These are phyloP conservation scores for Chorisops tibialis DNA, from an alignment of 2,888 invertebrate species.

Conservation along the genomic window DNA sequence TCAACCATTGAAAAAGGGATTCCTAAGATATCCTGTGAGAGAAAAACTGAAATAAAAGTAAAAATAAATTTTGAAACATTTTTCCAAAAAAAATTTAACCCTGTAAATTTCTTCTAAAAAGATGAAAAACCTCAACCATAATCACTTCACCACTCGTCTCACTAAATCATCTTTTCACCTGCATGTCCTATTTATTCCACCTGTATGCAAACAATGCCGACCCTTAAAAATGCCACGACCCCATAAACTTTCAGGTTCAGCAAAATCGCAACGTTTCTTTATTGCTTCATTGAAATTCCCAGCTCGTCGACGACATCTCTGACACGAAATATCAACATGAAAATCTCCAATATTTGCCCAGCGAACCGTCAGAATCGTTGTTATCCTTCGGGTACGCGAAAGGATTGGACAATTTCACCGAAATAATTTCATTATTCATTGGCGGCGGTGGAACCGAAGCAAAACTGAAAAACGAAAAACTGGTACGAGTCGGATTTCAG, in stretches of 20 bases:
- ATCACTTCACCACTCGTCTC: constrained; percentile 8
- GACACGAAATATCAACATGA: constrained; percentile 28
- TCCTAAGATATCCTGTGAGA: too few relatives aligned
- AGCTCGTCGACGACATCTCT: constrained; percentile 21
- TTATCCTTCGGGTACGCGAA: constrained; percentile 15
- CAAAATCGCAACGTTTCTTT: neutral
- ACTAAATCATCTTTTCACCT: constrained; percentile 11
- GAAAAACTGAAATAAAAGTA: too few relatives aligned
- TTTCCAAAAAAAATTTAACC: too few relatives aligned
- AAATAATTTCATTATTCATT: constrained; percentile 28
- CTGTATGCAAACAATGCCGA: constrained; percentile 5
- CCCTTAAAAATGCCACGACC: neutral
- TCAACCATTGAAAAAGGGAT: too few relatives aligned
- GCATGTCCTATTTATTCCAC: neutral
- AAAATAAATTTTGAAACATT: too few relatives aligned
- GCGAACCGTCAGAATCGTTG: constrained; percentile 10
- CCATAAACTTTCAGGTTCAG: constrained; percentile 2
- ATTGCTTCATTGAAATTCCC: constrained; percentile 22
- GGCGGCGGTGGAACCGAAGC: neutral
- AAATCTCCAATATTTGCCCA: constrained; percentile 25
- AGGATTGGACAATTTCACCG: constrained; percentile 25
- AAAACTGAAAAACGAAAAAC: too few relatives aligned
- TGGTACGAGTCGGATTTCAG: too few relatives aligned
- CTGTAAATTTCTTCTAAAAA: too few relatives aligned
- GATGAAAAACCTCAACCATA: neutral